Evolutionary conservation across 2,113 vertebrate species (phyloP).

Genomic region (Nyctereutes procyonoides): DNA sequence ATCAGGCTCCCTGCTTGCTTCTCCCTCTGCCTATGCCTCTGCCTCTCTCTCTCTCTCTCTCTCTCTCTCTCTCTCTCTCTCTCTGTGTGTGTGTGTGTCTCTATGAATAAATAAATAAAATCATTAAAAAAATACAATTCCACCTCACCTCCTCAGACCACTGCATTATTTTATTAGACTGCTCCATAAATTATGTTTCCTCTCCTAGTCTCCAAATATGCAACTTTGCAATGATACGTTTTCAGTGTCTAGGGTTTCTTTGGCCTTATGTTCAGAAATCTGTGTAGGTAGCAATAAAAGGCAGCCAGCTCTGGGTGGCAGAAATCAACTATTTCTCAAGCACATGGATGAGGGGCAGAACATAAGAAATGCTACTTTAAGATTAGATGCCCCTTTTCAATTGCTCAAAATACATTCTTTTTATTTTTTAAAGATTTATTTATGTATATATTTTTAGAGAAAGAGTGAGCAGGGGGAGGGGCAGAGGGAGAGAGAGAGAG

Average conservation of each 20-base stretch:
- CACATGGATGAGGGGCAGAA: neutral
- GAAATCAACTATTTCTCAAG: neutral
- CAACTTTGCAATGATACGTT: neutral
- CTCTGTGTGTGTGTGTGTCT: no score
- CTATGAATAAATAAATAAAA: no score
- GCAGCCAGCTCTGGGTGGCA: neutral
- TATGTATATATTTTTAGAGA: neutral
- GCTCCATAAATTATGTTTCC: neutral
- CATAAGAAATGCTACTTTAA: slow-evolving; percentile 1
- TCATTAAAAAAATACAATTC: neutral
- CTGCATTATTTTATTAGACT: neutral
- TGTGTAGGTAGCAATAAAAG: neutral
- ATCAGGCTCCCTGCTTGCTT: no score
- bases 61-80: no score
- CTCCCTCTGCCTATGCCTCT: no score
- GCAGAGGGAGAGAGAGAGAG: neutral
- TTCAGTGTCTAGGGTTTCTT: slow-evolving; percentile 7
- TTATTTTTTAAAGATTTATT: no score
- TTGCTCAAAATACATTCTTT: neutral
- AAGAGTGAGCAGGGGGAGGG: neutral
- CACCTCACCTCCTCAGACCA: neutral
- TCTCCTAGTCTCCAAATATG: neutral
- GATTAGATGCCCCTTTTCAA: neutral
- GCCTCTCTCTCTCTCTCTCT: no score
- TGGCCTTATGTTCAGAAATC: slow-evolving; percentile 30